A percentile compares a stretch with the other conserved stretches of the same genome.
These are phyloP conservation scores for Acrossocheilus fasciatus DNA, from an alignment of 2,797 vertebrate species.

Conservation along the genomic window DNA sequence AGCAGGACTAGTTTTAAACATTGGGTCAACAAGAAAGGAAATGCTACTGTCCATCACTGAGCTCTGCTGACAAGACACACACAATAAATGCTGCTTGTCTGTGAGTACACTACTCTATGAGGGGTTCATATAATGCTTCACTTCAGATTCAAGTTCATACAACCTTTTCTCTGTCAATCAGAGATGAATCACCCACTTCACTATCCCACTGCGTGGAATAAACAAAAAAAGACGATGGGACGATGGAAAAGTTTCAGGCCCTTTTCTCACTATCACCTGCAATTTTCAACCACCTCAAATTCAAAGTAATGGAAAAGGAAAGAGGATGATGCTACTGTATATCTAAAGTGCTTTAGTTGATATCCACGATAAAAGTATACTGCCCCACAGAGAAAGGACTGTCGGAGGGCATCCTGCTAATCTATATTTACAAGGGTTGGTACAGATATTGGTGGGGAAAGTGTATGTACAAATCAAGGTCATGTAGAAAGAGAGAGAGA, in stretches of 20 bases:
- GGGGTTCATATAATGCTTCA: not conserved
- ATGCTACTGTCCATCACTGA: constrained; percentile 3
- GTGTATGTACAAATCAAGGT: constrained; percentile 1
- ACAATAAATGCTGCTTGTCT: not conserved
- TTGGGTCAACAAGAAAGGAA: not conserved
- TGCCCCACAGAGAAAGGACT: not conserved
- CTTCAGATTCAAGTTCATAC: constrained; percentile 20
- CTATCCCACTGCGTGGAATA: constrained; percentile 38
- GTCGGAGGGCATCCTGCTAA: not conserved
- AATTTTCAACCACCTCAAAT: not conserved
- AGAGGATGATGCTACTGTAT: constrained; percentile 6
- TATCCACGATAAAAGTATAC: not conserved
- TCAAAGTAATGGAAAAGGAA: not conserved
- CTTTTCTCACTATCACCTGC: not conserved
- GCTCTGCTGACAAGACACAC: not conserved
- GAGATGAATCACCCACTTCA: constrained; percentile 28
- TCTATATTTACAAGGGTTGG: not conserved
- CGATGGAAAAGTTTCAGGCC: not conserved
- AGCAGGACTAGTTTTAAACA: constrained; percentile 11
- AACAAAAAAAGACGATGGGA: not conserved
- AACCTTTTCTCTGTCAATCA: constrained; percentile 29
- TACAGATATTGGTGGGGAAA: not conserved
- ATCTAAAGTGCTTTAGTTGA: not conserved
- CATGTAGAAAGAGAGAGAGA: not conserved
- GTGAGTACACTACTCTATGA: constrained; percentile 6